Evolutionary conservation across 2,797 vertebrate genomes (phyloP).

Genomic region (Perdix hodgsoniae): DNA sequence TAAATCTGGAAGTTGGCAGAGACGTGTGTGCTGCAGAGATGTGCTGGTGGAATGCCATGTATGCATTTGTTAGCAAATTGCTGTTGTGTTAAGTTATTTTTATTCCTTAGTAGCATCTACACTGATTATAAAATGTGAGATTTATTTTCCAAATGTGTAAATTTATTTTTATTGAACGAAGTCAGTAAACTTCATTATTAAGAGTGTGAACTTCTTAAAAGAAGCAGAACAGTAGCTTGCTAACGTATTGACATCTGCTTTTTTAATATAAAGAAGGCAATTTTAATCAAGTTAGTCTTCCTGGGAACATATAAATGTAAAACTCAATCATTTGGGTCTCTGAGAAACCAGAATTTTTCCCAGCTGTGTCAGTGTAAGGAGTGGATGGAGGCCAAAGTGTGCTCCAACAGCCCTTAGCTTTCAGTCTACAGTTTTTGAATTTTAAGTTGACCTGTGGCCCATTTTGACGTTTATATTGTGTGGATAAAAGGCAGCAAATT

Average conservation of each 20-base stretch:
- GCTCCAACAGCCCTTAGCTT: neutral
- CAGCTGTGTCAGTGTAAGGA: neutral
- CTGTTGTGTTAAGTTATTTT: constrained; percentile 20
- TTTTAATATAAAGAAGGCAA: neutral
- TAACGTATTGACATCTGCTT: neutral
- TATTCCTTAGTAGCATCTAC: neutral
- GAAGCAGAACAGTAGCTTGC: neutral
- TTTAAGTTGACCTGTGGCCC: neutral
- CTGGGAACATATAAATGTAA: neutral
- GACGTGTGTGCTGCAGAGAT: neutral
- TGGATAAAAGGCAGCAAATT: constrained; percentile 24
- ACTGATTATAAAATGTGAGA: neutral
- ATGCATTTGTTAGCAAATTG: constrained; percentile 40
- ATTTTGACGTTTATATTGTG: neutral
- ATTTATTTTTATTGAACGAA: neutral
- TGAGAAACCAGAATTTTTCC: neutral
- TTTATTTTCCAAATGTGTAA: neutral
- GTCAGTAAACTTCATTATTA: neutral
- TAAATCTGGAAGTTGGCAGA: neutral
- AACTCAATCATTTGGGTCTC: neutral
- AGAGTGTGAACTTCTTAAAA: neutral
- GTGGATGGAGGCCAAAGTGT: neutral
- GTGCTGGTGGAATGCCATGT: neutral
- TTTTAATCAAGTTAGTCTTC: neutral
- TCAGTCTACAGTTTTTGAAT: neutral